Base-by-base conservation (phyloP, 2,113 vertebrate genomes). In the Balaeniceps rex region DNA sequence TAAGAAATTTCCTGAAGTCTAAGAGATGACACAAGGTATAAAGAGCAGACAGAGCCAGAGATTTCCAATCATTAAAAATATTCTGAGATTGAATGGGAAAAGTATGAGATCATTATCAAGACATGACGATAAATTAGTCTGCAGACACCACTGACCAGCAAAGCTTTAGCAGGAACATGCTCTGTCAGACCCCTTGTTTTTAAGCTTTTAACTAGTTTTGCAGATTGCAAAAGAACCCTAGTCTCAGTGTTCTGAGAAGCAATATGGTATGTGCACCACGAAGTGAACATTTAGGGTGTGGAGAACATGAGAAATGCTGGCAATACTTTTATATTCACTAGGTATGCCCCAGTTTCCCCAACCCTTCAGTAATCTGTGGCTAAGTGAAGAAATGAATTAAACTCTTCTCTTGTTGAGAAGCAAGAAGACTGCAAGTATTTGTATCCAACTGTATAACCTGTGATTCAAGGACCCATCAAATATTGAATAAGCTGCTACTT, bases 41-140 rank as follows among this genome's bases (percentile, higher is more conserved):
- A 77, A 84, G 49, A 54, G 74, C 34, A 93, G 57, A 6, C 44
- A 87, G 61, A 92, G n/a, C 14, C 55, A 95, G 54, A 83, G 66
- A 93, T n/a, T 93, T 91, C 58, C 74, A 74, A 80, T 65, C 33
- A 66, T 74, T 85, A 85, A 74, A 82, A 90, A 82, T 14, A 55
- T 46, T 93, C 68, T 70, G 68, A 85, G 58, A 80, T 19, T 94
- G 74, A 94, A 87, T 69, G 26, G 51, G 71, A 74, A 83, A 85
- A 74, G 26, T 44, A 77, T 77, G 84, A 88, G n/a, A 70, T 83
- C 65, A 93, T 94, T 85, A 89, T 93, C n/a, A 93, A 85, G 61
- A 72, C 4, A 12, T 9, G 46, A 77, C 42, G 44, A 93, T 54
- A 82, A 93, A 76, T 83, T 83, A 85, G 26, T 40, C 34, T 77